phyloP scores from a whole-genome alignment of 2,113 vertebrate genomes.

The Nymphicus hollandicus region DNA sequence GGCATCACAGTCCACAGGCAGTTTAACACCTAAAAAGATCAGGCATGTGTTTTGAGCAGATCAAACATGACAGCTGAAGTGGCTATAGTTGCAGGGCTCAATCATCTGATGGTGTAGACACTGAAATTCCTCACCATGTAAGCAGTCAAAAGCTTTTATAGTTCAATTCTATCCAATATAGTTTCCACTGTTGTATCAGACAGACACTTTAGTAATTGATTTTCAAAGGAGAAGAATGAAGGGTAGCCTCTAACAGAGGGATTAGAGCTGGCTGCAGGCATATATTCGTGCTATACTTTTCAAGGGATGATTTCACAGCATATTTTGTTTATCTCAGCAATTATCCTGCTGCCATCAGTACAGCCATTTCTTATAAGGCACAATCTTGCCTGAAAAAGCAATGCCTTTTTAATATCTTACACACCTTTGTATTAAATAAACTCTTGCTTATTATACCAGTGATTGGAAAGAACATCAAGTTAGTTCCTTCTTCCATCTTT shows the following conservation, averaged over 20 bases:
- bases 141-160: not conserved
- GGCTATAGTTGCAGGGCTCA: not conserved
- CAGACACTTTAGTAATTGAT: not conserved
- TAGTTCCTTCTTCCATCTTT: not conserved
- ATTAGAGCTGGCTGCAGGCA: not conserved
- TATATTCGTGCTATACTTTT: not conserved
- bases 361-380: not conserved
- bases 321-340: not conserved
- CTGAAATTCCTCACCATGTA: not conserved
- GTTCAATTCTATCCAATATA: not conserved
- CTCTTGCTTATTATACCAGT: not conserved
- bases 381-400: not conserved
- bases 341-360: not conserved
- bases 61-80: not conserved
- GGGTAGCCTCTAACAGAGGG: not conserved
- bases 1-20: not conserved
- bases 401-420: not conserved
- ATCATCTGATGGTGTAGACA: not conserved
- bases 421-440: not conserved
- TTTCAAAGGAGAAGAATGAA: not conserved
- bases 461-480: not conserved
- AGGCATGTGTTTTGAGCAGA: not conserved
- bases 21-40: not conserved
- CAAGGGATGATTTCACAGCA: not conserved
- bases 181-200: not conserved